Percentiles rank a stretch among this genome's conserved stretches.
These are phyloP conservation scores for Cygnus buccinator DNA, from an alignment of 2,113 vertebrate genomes.

Conservation along the genomic window DNA sequence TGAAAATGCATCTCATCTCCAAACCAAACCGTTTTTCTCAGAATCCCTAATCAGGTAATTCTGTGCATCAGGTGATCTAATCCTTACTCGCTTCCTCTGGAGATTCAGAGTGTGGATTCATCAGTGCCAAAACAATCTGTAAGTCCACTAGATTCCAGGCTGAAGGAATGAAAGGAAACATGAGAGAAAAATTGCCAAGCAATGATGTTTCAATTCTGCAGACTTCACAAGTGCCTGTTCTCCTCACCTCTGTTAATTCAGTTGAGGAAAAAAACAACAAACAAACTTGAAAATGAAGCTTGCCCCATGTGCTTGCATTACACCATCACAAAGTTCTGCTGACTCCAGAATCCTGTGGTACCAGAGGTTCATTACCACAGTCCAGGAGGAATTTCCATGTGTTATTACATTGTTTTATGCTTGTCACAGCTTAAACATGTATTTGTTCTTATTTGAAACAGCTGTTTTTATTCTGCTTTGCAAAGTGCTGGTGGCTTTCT, in stretches of 20 bases:
- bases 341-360: neutral
- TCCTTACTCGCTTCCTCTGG: neutral
- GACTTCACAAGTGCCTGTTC: neutral
- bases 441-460: neutral
- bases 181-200: neutral
- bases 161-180: neutral
- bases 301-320: neutral
- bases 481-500: neutral
- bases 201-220: neutral
- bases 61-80: neutral
- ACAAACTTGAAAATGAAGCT: neutral
- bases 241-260: neutral
- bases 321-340: neutral
- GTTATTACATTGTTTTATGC: neutral
- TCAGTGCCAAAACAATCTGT: neutral
- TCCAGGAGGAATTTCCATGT: neutral
- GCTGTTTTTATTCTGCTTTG: neutral
- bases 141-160: neutral
- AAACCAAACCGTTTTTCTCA: neutral
- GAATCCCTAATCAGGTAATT: neutral
- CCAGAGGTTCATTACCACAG: neutral
- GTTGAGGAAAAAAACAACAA: neutral
- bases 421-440: neutral
- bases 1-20: neutral
- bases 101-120: neutral